Conservation (phyloP, 2,888 invertebrate species). For the Trissoscelio sp. region DNA sequence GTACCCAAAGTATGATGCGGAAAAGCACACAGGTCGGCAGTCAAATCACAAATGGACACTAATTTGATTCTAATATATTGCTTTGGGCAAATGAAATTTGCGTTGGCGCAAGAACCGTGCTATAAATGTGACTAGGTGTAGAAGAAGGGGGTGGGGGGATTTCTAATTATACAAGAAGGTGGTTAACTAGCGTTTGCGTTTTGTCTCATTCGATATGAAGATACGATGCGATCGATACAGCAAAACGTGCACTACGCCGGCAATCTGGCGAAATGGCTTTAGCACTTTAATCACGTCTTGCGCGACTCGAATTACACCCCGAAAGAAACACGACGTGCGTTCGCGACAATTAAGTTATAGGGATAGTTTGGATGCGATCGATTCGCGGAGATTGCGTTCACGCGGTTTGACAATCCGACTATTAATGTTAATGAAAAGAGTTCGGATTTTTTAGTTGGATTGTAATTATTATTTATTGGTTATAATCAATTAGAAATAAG, state of each 20-base stretch:
- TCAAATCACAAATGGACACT: slow-evolving; percentile 29
- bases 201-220: slow-evolving; percentile 66
- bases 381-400: slow-evolving; percentile 35
- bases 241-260: slow-evolving; percentile 46
- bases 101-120: not conserved
- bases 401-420: not conserved
- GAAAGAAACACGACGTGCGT: slow-evolving; percentile 58
- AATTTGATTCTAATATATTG: slow-evolving; percentile 26
- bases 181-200: slow-evolving; percentile 53
- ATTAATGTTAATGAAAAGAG: slow-evolving; percentile 3
- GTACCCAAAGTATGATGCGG: not conserved
- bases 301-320: slow-evolving; percentile 47
- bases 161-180: slow-evolving; percentile 56
- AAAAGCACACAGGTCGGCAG: not conserved
- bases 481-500: too few species aligned
- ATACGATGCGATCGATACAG: slow-evolving; percentile 61
- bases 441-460: too few species aligned
- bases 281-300: slow-evolving; percentile 57
- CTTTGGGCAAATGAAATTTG: slow-evolving; percentile 32
- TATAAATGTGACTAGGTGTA: slow-evolving; percentile 30
- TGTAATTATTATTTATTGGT: too few species aligned
- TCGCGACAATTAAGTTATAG: slow-evolving; percentile 46
- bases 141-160: slow-evolving; percentile 9
- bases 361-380: slow-evolving; percentile 39
- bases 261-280: slow-evolving; percentile 56